Evolutionary conservation across 1,140 invertebrate species (phyloP).

Genomic region (Drosophila rhopaloa): DNA sequence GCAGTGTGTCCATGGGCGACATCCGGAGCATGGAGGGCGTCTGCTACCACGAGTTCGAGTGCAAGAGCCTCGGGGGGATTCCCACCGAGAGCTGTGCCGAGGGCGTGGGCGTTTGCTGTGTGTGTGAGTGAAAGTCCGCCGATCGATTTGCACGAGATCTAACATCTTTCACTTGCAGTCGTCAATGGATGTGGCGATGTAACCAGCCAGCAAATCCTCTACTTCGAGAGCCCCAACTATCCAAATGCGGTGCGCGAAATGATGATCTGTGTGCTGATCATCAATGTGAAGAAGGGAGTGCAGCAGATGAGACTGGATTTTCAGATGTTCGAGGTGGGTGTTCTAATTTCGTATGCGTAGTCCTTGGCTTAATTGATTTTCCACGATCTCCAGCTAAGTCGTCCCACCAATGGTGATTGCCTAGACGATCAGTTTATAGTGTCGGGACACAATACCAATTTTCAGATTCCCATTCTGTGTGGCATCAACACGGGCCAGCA

Average conservation of each 20-base stretch:
- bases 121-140: conserved; percentile 86
- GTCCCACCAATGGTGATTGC: conserved; percentile 89
- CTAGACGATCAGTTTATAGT: conserved; percentile 89
- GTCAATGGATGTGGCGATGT: conserved; percentile 86
- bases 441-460: conserved; percentile 89
- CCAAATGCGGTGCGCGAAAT: conserved; percentile 80
- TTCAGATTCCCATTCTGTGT: conserved; percentile 89
- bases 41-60: conserved; percentile 89
- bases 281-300: conserved; percentile 87
- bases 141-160: background rate
- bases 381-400: conserved; percentile 85
- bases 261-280: conserved; percentile 87
- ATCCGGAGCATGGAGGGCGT: conserved; percentile 85
- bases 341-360: background rate
- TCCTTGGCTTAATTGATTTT: background rate
- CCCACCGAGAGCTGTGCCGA: conserved; percentile 89
- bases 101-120: conserved; percentile 91
- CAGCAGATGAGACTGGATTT: conserved; percentile 90
- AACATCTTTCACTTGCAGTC: conserved; percentile 82
- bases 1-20: conserved; percentile 84
- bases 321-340: conserved; percentile 88
- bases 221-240: conserved; percentile 87
- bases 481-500: conserved; percentile 91
- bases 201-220: conserved; percentile 86
- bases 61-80: conserved; percentile 87